Evolutionary conservation across 53 echinoderm and acorn worm genomes (phyloP).

Genomic region (Hippasteria phrygiana): DNA sequence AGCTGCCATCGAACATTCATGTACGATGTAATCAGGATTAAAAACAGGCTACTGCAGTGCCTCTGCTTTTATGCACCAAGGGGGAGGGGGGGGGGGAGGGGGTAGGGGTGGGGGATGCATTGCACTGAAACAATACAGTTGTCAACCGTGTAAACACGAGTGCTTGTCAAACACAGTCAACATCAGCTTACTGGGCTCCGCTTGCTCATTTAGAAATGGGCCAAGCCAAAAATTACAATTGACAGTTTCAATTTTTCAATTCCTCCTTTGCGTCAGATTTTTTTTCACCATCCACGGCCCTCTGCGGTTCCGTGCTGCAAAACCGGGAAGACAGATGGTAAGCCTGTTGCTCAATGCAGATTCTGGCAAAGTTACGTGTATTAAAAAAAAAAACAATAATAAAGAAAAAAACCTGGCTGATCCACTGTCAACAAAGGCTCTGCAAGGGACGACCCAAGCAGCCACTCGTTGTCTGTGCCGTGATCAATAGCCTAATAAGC

Average conservation of each 20-base stretch:
- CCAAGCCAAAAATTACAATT: background rate
- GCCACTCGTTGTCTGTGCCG: conserved; percentile 1
- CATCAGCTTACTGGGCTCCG: background rate
- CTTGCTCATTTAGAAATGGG: background rate
- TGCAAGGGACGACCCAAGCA: background rate
- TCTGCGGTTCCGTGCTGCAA: background rate
- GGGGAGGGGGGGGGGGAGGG: too few species aligned
- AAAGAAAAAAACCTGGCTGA: background rate
- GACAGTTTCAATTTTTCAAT: conserved; percentile 2
- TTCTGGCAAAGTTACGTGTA: background rate
- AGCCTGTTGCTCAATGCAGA: conserved; percentile 43
- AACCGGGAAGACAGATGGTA: conserved; percentile 44
- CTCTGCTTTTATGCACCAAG: too few species aligned
- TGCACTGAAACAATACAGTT: background rate
- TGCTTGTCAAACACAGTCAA: background rate
- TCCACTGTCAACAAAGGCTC: conserved; percentile 18
- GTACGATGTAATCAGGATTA: too few species aligned
- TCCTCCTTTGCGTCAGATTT: background rate
- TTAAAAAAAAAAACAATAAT: background rate
- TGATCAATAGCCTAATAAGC: conserved; percentile 22
- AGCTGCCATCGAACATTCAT: too few species aligned
- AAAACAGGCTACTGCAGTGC: too few species aligned
- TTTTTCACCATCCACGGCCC: background rate
- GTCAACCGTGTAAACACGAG: background rate
- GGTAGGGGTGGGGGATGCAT: background rate